Percentiles rank a stretch among this genome's conserved stretches.
phyloP scores from a whole-genome alignment of 2,113 vertebrate species.

The Gadus chalcogrammus region DNA sequence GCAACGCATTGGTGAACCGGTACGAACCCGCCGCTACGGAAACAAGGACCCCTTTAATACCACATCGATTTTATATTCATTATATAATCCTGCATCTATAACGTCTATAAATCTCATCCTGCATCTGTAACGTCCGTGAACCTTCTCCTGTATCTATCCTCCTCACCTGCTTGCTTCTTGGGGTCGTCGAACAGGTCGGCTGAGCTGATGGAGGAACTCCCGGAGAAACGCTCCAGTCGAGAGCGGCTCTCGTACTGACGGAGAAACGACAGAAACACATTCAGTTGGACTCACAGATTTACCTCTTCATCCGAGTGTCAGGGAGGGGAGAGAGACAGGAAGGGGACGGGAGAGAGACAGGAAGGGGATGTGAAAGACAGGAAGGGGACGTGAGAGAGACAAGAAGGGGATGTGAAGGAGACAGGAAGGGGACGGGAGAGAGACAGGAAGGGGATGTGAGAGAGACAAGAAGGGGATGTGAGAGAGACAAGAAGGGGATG shows the following conservation, averaged over 20 bases:
- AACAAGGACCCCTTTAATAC: background rate
- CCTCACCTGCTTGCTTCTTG: conserved; percentile 81
- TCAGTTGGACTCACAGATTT: background rate
- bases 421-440: too few relatives aligned
- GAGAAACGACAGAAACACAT: conserved; percentile 10
- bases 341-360: background rate
- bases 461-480: too few relatives aligned
- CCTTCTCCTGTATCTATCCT: background rate
- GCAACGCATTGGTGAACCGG: conserved; percentile 82
- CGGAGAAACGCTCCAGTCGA: conserved; percentile 83
- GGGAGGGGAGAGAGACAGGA: too few relatives aligned
- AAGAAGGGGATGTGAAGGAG: too few relatives aligned
- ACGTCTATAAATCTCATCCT: background rate
- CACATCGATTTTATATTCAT: background rate
- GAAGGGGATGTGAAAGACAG: too few relatives aligned
- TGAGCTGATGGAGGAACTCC: conserved; percentile 86
- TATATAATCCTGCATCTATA: background rate
- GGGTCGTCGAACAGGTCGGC: conserved; percentile 92
- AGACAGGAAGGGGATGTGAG: too few relatives aligned
- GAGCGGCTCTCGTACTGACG: conserved; percentile 86
- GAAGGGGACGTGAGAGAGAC: too few relatives aligned
- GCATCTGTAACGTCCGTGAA: too few relatives aligned
- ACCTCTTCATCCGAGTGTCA: too few relatives aligned
- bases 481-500: too few relatives aligned
- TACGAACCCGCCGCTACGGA: conserved; percentile 73